Evolutionary conservation across 2,797 vertebrate genomes (phyloP).

Genomic region (Coregonus ussuriensis): DNA sequence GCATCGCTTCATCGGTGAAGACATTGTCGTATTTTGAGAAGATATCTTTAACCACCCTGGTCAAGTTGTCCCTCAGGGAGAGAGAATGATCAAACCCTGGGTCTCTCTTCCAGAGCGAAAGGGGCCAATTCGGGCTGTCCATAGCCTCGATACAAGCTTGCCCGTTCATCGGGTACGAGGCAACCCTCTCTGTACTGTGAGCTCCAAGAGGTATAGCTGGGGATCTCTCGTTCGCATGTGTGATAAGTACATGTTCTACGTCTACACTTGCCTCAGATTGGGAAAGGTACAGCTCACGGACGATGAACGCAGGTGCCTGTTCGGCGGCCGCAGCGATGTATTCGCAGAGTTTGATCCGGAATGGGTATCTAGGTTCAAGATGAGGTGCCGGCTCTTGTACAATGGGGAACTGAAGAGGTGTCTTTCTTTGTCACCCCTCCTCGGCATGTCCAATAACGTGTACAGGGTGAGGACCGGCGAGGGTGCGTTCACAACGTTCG

Average conservation of each 20-base stretch:
- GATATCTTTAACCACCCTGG: neutral
- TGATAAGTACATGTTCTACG: constrained; percentile 28
- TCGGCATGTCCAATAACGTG: neutral
- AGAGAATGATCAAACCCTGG: constrained; percentile 2
- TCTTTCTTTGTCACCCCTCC: neutral
- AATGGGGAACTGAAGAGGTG: neutral
- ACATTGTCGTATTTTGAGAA: constrained; percentile 3
- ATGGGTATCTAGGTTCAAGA: neutral
- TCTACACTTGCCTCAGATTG: constrained; percentile 17
- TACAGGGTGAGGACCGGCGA: neutral
- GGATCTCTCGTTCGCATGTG: constrained; percentile 10
- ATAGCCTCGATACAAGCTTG: neutral
- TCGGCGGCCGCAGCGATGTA: neutral
- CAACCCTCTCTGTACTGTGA: neutral
- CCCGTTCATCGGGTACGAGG: neutral
- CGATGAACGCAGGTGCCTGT: neutral
- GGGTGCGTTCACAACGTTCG: neutral
- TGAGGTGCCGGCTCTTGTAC: neutral
- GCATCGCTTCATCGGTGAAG: neutral
- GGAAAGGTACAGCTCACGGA: constrained; percentile 3
- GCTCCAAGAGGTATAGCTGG: neutral
- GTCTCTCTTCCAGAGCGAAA: constrained; percentile 15
- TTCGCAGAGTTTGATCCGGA: neutral
- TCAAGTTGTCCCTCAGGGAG: neutral
- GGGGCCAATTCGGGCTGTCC: neutral